phyloP scores from a whole-genome alignment of 2,113 vertebrate genomes.

The Crotalus horridus region DNA sequence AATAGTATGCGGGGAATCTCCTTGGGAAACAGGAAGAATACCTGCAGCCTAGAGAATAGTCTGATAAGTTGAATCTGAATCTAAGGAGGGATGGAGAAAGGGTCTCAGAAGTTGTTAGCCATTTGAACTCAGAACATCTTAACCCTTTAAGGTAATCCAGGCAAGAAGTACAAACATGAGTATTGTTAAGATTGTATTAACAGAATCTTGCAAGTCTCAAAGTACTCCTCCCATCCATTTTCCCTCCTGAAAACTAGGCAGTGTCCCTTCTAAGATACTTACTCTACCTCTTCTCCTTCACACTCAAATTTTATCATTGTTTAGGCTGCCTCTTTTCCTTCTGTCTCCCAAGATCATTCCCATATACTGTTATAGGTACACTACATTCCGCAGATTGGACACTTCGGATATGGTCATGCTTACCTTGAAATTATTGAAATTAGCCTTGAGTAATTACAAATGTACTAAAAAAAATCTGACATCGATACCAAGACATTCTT shows the following conservation, averaged over 20 bases:
- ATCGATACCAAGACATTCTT: background rate
- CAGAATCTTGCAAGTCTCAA: background rate
- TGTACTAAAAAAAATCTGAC: background rate
- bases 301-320: background rate
- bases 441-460: background rate
- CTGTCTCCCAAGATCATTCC: background rate
- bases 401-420: background rate
- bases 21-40: too few species aligned
- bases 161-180: background rate
- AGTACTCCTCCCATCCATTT: background rate
- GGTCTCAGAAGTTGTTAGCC: background rate
- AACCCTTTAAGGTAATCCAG: background rate
- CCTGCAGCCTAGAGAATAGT: background rate
- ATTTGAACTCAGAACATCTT: background rate
- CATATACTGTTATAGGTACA: background rate
- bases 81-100: background rate
- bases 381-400: background rate
- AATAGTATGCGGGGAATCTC: background rate
- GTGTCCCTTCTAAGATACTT: background rate
- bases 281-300: background rate
- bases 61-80: background rate
- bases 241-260: background rate
- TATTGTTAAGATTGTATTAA: background rate
- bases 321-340: background rate
- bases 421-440: background rate